phyloP scores from a whole-genome alignment of 2,797 vertebrate species.

The Eidolon dupreanum region DNA sequence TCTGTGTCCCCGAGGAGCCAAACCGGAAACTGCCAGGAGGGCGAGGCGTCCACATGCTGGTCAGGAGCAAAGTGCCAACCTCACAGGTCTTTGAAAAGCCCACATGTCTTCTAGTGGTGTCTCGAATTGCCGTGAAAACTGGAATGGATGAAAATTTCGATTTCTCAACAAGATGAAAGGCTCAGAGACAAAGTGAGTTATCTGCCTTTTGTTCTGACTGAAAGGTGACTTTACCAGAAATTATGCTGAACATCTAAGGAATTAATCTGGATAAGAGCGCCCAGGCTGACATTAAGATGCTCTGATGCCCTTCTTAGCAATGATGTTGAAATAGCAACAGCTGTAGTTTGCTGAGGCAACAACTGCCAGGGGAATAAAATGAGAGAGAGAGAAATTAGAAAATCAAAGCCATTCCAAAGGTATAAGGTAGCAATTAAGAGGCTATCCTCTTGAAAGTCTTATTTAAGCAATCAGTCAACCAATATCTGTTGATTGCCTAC shows the following conservation, averaged over 20 bases:
- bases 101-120: not conserved
- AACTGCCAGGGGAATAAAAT: not conserved
- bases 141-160: not conserved
- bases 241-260: constrained; percentile 14
- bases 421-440: not conserved
- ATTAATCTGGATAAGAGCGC: constrained; percentile 44
- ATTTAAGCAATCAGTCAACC: not conserved
- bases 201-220: not conserved
- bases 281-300: constrained; percentile 36
- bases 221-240: constrained; percentile 59
- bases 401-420: not conserved
- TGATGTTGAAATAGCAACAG: constrained; percentile 27
- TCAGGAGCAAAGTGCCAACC: not conserved
- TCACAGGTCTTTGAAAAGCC: not conserved
- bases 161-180: constrained; percentile 58
- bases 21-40: not conserved
- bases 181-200: constrained; percentile 43
- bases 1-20: not conserved
- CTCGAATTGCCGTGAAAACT: constrained; percentile 35
- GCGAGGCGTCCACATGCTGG: not conserved
- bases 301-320: constrained; percentile 3
- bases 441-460: not conserved
- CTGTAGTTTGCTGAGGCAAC: constrained; percentile 7
- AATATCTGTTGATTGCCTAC: not conserved
- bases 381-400: not conserved